phyloP scores from a whole-genome alignment of 2,797 vertebrate species.

The Apogon hyalosoma region DNA sequence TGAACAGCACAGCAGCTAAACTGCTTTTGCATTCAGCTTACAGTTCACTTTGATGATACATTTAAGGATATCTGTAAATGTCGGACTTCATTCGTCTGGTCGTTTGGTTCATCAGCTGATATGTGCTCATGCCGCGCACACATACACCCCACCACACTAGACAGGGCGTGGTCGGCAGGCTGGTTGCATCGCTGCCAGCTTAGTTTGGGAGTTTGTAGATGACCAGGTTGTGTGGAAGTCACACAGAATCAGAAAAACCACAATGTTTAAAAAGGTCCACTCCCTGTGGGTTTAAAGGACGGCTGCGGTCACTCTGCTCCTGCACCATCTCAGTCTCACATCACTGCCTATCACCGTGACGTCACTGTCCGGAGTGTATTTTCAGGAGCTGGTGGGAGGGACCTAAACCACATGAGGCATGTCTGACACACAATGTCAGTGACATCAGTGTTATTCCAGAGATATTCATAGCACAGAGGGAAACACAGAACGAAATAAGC shows the following conservation, averaged over 20 bases:
- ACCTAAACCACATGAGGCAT: slow-evolving; percentile 29
- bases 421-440: slow-evolving; percentile 45
- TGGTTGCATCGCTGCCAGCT: slow-evolving; percentile 9
- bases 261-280: slow-evolving; percentile 54
- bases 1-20: no score
- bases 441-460: slow-evolving; percentile 71
- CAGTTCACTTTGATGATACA: no score
- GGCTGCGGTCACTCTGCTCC: slow-evolving; percentile 14
- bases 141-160: slow-evolving; percentile 31
- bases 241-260: slow-evolving; percentile 54
- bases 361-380: slow-evolving; percentile 49
- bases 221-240: slow-evolving; percentile 50
- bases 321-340: slow-evolving; percentile 18
- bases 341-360: slow-evolving; percentile 12
- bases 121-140: not conserved
- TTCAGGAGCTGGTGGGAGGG: slow-evolving; percentile 56
- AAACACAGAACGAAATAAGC: not conserved
- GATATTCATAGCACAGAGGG: slow-evolving; percentile 61
- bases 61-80: not conserved
- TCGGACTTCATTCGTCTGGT: not conserved
- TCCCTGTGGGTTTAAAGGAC: slow-evolving; percentile 35
- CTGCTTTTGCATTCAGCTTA: no score
- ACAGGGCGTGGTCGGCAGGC: slow-evolving; percentile 60
- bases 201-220: slow-evolving; percentile 29
- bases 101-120: not conserved